Evolutionary conservation across 2,113 vertebrate genomes (phyloP), one percentile per base, ranked within the genome.

Genomic region (Cyanistes caeruleus): DNA sequence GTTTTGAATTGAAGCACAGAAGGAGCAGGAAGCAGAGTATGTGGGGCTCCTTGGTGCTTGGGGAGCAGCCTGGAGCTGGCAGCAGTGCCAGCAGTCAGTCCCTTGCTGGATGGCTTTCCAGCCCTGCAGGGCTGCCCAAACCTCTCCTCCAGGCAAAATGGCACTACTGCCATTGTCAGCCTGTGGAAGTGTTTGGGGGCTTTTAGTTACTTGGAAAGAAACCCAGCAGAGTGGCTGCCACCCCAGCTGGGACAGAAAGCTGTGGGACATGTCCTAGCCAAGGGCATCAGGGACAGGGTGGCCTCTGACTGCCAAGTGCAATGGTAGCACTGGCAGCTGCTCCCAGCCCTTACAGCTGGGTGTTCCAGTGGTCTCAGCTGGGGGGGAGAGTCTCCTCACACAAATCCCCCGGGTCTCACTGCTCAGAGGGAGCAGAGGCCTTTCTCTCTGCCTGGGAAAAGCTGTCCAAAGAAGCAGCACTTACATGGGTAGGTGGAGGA

Each of bases 151-250:
- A 0, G 59, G 44, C 48, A 30, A 23, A 15, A 30, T 16, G 55
- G 68, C 24, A 1, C 23, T 33, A 51, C 60, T 70, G 60, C 12
- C 49, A 31, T 8, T 11, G 0, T 5, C 62, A 79, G 58, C 43
- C 49, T 35, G 6, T 2, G 21, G 30, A 44, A 28, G 39, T 1
- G 9, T 25, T 13, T 15, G 1, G 8, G 22, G 24, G 35, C 31
- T 83, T 44, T 44, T 30, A 19, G 37, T 20, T 68, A 7, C 41
- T 41, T 49, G 39, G 52, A 43, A 46, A 51, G 56, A 73, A 46
- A 22, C 5, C 14, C 68, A 58, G 6, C 0, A 0, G 35, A 52
- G 28, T 21, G 49, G 18, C 43, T 89, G 39, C 33, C 62, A 6
- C 20, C 15, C 46, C 51, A 22, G 4, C 33, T 27, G 62, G 69